Evolutionary conservation across 2,888 invertebrate genomes (phyloP).

Genomic region (Brenthis daphne): DNA sequence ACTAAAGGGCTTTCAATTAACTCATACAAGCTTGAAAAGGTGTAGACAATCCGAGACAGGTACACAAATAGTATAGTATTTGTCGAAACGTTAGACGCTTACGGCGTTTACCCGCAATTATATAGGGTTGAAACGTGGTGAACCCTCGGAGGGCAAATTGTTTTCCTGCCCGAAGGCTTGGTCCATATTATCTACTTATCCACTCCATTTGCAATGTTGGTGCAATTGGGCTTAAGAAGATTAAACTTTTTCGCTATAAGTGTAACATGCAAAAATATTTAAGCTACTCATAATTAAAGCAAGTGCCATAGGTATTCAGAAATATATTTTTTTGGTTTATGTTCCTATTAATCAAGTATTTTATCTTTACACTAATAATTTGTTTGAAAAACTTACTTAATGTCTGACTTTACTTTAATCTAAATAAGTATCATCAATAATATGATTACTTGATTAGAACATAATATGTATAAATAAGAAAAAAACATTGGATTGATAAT

Average conservation of each 20-base stretch:
- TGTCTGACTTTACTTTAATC: too few species aligned
- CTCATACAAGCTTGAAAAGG: slow-evolving; percentile 9
- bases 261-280: slow-evolving; percentile 3
- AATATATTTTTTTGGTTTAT: too few species aligned
- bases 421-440: too few species aligned
- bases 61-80: slow-evolving; percentile 25
- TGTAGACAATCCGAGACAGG: slow-evolving; percentile 17
- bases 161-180: slow-evolving; percentile 60
- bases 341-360: too few species aligned
- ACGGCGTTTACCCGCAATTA: slow-evolving; percentile 60
- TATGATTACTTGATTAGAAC: too few species aligned
- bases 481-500: too few species aligned
- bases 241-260: slow-evolving; percentile 46
- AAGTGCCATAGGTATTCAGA: too few species aligned
- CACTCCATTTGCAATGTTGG: slow-evolving; percentile 52
- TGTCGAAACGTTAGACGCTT: slow-evolving; percentile 44
- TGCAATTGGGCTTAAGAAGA: slow-evolving; percentile 57
- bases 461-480: too few species aligned
- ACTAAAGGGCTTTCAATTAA: slow-evolving; percentile 3
- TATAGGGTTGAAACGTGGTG: slow-evolving; percentile 52
- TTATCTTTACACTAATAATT: too few species aligned
- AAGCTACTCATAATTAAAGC: too few species aligned
- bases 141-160: slow-evolving; percentile 55
- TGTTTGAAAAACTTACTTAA: too few species aligned
- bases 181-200: slow-evolving; percentile 58